Evolutionary conservation across 2,113 vertebrate species (phyloP).

Genomic region (Amphiprion percula): DNA sequence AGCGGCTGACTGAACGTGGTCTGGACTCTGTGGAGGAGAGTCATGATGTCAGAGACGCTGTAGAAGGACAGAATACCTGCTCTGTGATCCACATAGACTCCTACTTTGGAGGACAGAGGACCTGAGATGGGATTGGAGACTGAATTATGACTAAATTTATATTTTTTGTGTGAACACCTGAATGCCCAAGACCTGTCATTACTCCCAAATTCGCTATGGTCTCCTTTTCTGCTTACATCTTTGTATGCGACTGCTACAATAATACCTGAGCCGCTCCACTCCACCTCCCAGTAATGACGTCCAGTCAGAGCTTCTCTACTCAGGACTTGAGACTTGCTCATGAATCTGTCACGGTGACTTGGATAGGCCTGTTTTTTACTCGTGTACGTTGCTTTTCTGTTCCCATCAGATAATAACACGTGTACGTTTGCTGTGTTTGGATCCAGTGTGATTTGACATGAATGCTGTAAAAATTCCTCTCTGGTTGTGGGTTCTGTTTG

Average conservation of each 20-base stretch:
- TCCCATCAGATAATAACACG: neutral
- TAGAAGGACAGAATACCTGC: slow-evolving; percentile 13
- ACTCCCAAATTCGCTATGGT: neutral
- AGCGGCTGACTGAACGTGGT: slow-evolving; percentile 8
- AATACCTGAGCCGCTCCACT: neutral
- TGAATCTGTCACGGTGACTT: neutral
- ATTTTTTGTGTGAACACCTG: neutral
- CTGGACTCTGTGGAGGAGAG: slow-evolving; percentile 22
- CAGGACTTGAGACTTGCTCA: slow-evolving; percentile 4
- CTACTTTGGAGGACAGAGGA: neutral
- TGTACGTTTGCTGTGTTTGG: slow-evolving; percentile 2
- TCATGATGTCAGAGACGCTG: slow-evolving; percentile 6
- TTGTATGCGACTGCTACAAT: slow-evolving; percentile 5
- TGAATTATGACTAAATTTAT: neutral
- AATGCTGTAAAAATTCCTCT: neutral
- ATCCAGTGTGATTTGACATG: slow-evolving; percentile 28
- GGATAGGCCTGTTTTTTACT: neutral
- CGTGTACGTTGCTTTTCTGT: neutral
- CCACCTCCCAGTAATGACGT: slow-evolving; percentile 39
- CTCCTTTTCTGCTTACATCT: no score
- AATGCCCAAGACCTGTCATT: slow-evolving; percentile 20
- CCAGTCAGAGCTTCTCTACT: slow-evolving; percentile 34
- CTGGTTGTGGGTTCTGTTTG: neutral
- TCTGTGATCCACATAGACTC: slow-evolving; percentile 23
- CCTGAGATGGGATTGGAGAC: neutral